Conservation (phyloP, 1,140 invertebrate genomes). For the Hylaeus anthracinus region DNA sequence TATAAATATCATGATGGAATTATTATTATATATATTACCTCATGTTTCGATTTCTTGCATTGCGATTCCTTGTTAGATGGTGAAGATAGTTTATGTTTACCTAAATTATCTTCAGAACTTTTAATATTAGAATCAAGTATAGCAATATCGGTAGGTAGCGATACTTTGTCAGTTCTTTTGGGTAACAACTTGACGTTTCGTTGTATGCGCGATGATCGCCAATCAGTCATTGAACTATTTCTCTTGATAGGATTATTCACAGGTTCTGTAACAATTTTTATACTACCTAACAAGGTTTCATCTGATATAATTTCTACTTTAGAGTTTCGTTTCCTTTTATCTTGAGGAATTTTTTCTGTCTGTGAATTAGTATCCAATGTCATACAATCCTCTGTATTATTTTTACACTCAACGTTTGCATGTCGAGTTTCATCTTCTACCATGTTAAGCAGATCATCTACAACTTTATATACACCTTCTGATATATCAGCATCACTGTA, state of each 20-base stretch:
- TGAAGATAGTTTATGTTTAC: constrained; percentile 50
- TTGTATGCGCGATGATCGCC: constrained; percentile 74
- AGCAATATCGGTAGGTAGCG: constrained; percentile 32
- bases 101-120: constrained; percentile 17
- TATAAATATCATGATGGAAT: not conserved
- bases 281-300: constrained; percentile 70
- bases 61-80: constrained; percentile 21
- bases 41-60: constrained; percentile 68
- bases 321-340: constrained; percentile 58
- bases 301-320: constrained; percentile 75
- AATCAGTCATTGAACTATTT: constrained; percentile 56
- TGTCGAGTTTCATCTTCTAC: constrained; percentile 23
- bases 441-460: constrained; percentile 26
- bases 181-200: constrained; percentile 77
- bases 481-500: not conserved
- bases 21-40: constrained; percentile 64
- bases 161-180: constrained; percentile 70
- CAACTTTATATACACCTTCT: constrained; percentile 31
- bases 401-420: not conserved
- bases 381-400: not conserved
- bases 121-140: constrained; percentile 45
- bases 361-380: not conserved
- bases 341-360: constrained; percentile 18
- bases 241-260: constrained; percentile 4
- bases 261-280: constrained; percentile 67